These are phyloP conservation scores for Polia nebulosa DNA, from an alignment of 2,888 invertebrate genomes.

Conservation along the genomic window DNA sequence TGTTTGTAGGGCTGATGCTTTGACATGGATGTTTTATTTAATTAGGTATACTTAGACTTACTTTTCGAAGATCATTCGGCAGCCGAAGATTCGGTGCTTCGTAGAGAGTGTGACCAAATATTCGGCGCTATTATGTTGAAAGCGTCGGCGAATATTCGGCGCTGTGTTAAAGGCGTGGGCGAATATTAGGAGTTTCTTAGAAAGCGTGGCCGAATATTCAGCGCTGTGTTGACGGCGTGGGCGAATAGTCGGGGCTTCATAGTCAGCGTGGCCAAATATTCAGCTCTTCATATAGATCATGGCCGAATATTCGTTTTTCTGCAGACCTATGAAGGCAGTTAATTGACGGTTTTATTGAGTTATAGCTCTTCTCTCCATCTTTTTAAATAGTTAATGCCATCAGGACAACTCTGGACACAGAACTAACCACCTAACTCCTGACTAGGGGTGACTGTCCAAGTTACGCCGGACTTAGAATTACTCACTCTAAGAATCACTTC, in stretches of 20 bases:
- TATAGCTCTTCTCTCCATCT: not conserved
- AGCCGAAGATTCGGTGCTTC: not conserved
- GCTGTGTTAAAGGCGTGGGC: not conserved
- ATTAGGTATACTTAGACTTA: not conserved
- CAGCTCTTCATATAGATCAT: not conserved
- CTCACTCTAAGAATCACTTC: not conserved
- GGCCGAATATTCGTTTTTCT: not conserved
- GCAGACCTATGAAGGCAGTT: too few species aligned
- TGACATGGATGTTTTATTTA: not conserved
- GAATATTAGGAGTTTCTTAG: not conserved
- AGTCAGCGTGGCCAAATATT: not conserved
- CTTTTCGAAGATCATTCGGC: not conserved
- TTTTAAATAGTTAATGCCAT: not conserved
- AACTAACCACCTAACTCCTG: too few species aligned
- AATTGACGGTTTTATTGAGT: too few species aligned
- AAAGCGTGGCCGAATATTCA: not conserved
- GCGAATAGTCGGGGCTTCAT: not conserved
- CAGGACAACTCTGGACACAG: not conserved
- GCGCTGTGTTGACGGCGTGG: not conserved
- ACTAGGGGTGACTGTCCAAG: not conserved
- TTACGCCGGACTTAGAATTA: not conserved
- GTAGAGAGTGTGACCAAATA: not conserved
- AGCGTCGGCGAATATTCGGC: not conserved
- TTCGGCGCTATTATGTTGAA: not conserved
- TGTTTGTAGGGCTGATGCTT: conserved; percentile 54